Base-by-base conservation (phyloP, 2,888 invertebrate genomes). In the Leptinotarsa haldemani region DNA sequence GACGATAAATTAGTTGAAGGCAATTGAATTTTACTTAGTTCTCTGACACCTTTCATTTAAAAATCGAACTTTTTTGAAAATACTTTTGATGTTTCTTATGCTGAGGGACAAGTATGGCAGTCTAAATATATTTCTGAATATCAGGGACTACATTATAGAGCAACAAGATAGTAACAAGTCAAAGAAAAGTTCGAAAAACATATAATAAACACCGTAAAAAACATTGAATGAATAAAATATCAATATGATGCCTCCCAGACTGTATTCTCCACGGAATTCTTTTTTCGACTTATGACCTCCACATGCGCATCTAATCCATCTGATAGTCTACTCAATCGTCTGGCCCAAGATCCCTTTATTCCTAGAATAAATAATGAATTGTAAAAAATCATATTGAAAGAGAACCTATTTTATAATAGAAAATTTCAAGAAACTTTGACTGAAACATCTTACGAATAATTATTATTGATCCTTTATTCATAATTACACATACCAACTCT, bases 271-370 rank as follows among this genome's bases (percentile, higher is more conserved):
- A 90, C 86, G 9, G 90, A 90, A 75, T 83, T 89, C 85, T 79
- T 83, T 80, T 89, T 88, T 52, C 90, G 86, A 15, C 90, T 90
- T 0, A 90, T 84, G 0, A 93, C 90, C 3, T 93, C 92, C 0
- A 94, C 92, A 81, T 94, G 94, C 0, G 94, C 94, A 82, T 94
- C 94, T 0, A 94, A 85, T 0, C 92, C 92, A 82, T 94, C 94
- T 0, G 94, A 94, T 0, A 93, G 86, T 58, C 92, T 91, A 58
- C 94, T 94, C 12, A 93, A 88, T 0, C 94, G 90, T 2, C 94
- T 90, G 1, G 92, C 90, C 93, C 93, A 94, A 3, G 92, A 91
- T 0, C 91, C 92, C 40, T 90, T 88, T 1, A 88, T 84, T 7
- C 87, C 89, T 78, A 80, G 13, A 81, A 80, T 53, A 56, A 30